These are phyloP conservation scores for Rhynchonema sp. DNA, from an alignment of 2,888 invertebrate species.

Conservation along the genomic window DNA sequence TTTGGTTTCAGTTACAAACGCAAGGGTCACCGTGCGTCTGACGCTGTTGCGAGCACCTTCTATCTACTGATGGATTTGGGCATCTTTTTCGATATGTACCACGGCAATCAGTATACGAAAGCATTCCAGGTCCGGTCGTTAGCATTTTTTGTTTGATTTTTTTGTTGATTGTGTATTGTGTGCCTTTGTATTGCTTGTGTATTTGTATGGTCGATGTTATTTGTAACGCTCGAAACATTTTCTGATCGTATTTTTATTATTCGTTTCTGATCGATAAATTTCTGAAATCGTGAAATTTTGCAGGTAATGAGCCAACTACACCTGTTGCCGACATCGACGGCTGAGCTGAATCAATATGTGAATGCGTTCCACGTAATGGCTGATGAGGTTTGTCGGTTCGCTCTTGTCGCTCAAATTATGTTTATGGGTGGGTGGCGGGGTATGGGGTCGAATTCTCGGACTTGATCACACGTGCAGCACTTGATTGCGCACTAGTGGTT, in stretches of 20 bases:
- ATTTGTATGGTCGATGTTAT: background rate
- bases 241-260: background rate
- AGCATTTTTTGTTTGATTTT: background rate
- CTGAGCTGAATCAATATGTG: background rate
- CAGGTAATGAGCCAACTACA: background rate
- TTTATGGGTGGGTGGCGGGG: too few species aligned
- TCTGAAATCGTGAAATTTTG: background rate
- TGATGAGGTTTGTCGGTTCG: background rate
- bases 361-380: background rate
- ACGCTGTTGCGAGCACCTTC: background rate
- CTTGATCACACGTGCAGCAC: too few species aligned
- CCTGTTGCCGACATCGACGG: background rate
- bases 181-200: background rate
- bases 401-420: too few species aligned
- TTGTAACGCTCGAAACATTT: background rate
- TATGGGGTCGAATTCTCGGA: too few species aligned
- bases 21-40: background rate
- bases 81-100: background rate
- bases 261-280: background rate
- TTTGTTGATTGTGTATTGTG: background rate
- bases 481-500: too few species aligned
- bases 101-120: background rate
- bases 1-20: background rate
- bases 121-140: background rate
- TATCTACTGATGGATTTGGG: background rate